A percentile compares a stretch with the other conserved stretches of the same genome.
Evolutionary conservation across 2,797 vertebrate genomes (phyloP).

Genomic region (Kryptopterus vitreolus): DNA sequence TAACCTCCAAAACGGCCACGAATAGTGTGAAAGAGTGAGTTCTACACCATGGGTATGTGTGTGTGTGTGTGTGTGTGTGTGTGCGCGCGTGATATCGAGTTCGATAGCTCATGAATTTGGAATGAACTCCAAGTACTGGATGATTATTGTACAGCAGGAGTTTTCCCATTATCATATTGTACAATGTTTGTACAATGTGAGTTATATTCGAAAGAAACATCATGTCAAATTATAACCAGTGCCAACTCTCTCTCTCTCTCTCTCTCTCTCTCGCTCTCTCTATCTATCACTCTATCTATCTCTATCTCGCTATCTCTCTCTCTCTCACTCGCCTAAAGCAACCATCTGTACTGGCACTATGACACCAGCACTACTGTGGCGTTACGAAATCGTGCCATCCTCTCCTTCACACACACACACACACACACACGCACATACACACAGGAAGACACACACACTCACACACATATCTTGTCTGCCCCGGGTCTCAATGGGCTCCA

Average conservation of each 20-base stretch:
- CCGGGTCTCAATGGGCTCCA: constrained; percentile 4
- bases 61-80: constrained; percentile 22
- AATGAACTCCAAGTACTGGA: neutral
- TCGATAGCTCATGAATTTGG: neutral
- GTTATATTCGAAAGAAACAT: constrained; percentile 26
- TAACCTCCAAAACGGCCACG: neutral
- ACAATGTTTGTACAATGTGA: neutral
- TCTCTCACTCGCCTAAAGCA: neutral
- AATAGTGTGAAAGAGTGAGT: neutral
- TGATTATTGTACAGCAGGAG: neutral
- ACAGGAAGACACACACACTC: neutral
- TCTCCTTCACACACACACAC: constrained; percentile 25
- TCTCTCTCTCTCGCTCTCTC: neutral
- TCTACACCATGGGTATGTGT: neutral
- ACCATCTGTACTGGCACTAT: constrained; percentile 36
- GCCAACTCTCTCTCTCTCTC: constrained; percentile 12
- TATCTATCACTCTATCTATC: neutral
- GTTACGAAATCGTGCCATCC: constrained; percentile 31
- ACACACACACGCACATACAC: constrained; percentile 18
- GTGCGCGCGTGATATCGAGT: neutral
- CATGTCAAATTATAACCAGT: neutral
- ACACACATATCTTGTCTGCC: constrained; percentile 1
- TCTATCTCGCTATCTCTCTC: constrained; percentile 2
- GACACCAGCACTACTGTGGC: constrained; percentile 32
- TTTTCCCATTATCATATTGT: constrained; percentile 6